A percentile compares a stretch with the other conserved stretches of the same genome.
phyloP scores from a whole-genome alignment of 2,888 invertebrate species.

The Drosophila tripunctata region DNA sequence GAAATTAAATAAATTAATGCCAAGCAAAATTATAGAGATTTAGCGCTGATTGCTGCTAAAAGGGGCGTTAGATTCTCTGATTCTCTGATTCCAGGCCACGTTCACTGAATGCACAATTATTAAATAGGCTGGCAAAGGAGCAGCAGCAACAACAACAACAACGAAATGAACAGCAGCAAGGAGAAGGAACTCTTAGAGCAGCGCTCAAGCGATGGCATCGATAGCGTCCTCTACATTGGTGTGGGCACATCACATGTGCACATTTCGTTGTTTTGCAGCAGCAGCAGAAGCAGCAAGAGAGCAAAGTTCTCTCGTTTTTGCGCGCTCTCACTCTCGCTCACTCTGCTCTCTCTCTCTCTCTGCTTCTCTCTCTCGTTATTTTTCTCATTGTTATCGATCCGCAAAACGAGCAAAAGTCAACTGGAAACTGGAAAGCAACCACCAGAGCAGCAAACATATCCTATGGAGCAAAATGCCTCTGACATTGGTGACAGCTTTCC shows the following conservation, averaged over 20 bases:
- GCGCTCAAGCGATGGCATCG: constrained; percentile 12
- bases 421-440: constrained; percentile 77
- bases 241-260: constrained; percentile 73
- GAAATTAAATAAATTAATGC: constrained; percentile 71
- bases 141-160: constrained; percentile 18
- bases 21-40: constrained; percentile 67
- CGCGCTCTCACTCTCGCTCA: no score
- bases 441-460: constrained; percentile 59
- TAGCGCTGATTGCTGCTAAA: constrained; percentile 60
- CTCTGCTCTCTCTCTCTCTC: no score
- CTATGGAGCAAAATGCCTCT: constrained; percentile 45
- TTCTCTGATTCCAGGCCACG: constrained; percentile 46
- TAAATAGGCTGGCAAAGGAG: constrained; percentile 68
- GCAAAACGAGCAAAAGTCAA: constrained; percentile 68
- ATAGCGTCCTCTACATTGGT: constrained; percentile 48
- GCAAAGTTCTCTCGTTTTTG: no score
- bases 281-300: constrained; percentile 24
- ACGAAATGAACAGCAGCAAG: background rate
- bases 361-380: background rate
- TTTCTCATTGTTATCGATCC: constrained; percentile 62
- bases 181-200: background rate
- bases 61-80: constrained; percentile 30
- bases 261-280: constrained; percentile 63
- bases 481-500: constrained; percentile 54
- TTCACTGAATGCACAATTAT: constrained; percentile 76